phyloP scores from a whole-genome alignment of 2,113 vertebrate species.

The Chionis minor region DNA sequence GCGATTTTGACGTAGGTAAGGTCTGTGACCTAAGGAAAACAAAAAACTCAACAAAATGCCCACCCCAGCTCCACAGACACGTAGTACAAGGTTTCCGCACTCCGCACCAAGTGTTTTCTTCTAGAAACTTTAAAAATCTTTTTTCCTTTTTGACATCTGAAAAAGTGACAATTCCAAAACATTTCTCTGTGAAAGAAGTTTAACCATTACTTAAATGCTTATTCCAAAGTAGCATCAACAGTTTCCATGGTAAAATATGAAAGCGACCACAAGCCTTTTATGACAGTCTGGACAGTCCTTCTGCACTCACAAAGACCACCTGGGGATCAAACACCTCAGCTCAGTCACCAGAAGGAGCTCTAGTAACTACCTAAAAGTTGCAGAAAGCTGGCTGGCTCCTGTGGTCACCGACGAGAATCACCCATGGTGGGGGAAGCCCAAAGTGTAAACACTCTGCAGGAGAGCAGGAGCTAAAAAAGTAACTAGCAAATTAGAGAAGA shows the following conservation, averaged over 20 bases:
- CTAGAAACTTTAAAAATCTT: not conserved
- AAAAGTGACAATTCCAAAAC: not conserved
- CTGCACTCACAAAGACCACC: not conserved
- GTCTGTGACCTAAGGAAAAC: not conserved
- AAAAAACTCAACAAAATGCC: not conserved
- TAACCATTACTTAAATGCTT: not conserved
- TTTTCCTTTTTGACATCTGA: not conserved
- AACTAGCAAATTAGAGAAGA: not conserved
- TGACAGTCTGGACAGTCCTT: not conserved
- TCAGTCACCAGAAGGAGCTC: not conserved
- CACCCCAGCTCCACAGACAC: not conserved
- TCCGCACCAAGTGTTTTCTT: not conserved
- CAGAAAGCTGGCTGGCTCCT: not conserved
- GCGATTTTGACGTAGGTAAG: not conserved
- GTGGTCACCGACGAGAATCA: not conserved
- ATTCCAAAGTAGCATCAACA: not conserved
- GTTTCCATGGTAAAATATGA: not conserved
- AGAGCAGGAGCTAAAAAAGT: not conserved
- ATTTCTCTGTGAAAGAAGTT: not conserved
- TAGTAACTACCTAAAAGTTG: not conserved
- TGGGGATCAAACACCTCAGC: not conserved
- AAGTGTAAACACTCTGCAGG: not conserved
- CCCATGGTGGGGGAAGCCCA: not conserved
- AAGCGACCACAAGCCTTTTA: not conserved
- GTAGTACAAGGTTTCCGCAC: accelerated